Evolutionary conservation across 1,140 invertebrate species (phyloP), one percentile per base, ranked within the genome.

Genomic region (Gonioctena quinquepunctata): DNA sequence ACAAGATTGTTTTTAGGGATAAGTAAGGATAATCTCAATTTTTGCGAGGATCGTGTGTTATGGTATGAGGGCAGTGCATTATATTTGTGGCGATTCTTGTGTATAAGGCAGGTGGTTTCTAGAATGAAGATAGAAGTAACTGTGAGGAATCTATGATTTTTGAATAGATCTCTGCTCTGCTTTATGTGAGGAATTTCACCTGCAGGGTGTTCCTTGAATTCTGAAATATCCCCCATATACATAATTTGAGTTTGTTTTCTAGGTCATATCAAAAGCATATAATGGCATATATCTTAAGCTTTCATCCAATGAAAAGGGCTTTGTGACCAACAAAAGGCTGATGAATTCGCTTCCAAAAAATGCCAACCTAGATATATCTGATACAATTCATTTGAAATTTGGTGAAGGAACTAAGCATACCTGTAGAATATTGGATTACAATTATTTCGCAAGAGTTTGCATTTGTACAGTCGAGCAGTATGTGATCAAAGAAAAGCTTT

Each of bases 391-490:
- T 1, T 62, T 78, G 13, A 84, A 84, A 50, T 90, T 88, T 79
- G 73, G 78, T 1, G 77, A 80, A 7, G 84, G 86, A 50, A 85
- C 86, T 3, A 83, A 77, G 25, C 88, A 90, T 68, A 84, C 79
- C 49, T 88, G 90, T 73, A 84, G 90, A 60, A 74, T 92, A 3
- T 66, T 90, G 1, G 80, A 85, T 6, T 91, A 89, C 77, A 84
- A 85, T 76, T 78, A 80, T 2, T 83, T 90, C 63, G 88, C 90
- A 62, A 82, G 81, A 13, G 73, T 87, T 13, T 90, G 88, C 71
- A 82, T 90, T 33, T 89, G 88, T 69, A 85, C 87, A 1, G 86
- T 89, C 77, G 84, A 90, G 77, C 79, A 84, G 62, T 77, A 84
- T 8, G 25, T 89, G 1, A 66, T 91, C 0, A 79, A 87, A 27